Base-by-base conservation (phyloP, 92 coral and sea anemone genomes). In the Anthopleura xanthogrammica region DNA sequence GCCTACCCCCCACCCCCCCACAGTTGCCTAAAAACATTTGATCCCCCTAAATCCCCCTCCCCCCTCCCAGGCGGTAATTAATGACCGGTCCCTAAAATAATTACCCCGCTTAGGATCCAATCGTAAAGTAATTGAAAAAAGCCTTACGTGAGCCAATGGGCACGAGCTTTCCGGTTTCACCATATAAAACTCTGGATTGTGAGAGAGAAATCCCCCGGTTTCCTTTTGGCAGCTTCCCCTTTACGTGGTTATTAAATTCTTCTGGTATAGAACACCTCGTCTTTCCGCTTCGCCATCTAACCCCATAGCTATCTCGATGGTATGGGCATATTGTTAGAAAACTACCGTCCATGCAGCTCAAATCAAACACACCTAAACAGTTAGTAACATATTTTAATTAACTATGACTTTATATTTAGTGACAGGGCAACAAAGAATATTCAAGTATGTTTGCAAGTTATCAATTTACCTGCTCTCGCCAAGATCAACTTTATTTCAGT, bases 271-370 rank as follows among this genome's bases (percentile, higher is more conserved):
- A 64, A 71, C 92, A 86, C 77, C 80, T 58, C 39, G 73, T 85
- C 71, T 79, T 86, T 41, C 79, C 79, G 78, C 23, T 58, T 7
- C 87, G 86, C 92, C 92, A 89, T 24, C 92, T 77, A 75, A 89
- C 75, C 16, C 92, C 89, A 71, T 58, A 81, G 41, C 75, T 77
- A 83, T 89, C 92, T 36, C 87, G 89, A 52, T 89, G 87, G 40
- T 70, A 83, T 42, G 87, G 82, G 52, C 92, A 89, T 68, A 82
- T 82, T 57, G 89, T 88, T 72, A 60, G 36, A 29, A 29, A 29
- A 29, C 36, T 71, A 58, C 77, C 76, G 43, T 17, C 43, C 36
- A 29, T 29, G 36, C 36, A 29, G 36, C 36, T 29, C 36, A 29
- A 22, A 70, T 70, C 75, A 23, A 70, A 22, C 17, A 70, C 43